Percentiles rank a stretch among this genome's conserved stretches.
Evolutionary conservation across 2,113 vertebrate genomes (phyloP).

Genomic region (Pachypanchax playfairii): DNA sequence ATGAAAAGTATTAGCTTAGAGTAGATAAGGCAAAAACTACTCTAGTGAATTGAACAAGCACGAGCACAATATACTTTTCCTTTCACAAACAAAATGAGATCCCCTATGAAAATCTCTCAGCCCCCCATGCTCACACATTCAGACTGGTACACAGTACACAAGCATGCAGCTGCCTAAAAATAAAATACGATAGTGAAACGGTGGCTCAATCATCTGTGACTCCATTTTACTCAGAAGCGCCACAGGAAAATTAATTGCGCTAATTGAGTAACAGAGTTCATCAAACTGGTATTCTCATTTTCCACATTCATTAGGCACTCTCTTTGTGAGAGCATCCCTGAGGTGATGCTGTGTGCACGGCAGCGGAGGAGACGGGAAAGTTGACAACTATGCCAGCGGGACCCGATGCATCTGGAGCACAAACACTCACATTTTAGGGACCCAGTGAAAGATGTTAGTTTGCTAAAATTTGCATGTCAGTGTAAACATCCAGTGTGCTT

Average conservation of each 20-base stretch:
- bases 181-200: constrained; percentile 66
- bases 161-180: constrained; percentile 53
- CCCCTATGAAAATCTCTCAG: background rate
- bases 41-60: constrained; percentile 37
- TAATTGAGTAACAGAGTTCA: constrained; percentile 91
- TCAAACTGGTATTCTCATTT: constrained; percentile 87
- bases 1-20: constrained; percentile 40
- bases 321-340: constrained; percentile 70
- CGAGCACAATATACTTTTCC: constrained; percentile 43
- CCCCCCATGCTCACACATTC: constrained; percentile 11
- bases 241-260: constrained; percentile 92
- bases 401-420: constrained; percentile 16
- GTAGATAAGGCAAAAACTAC: constrained; percentile 42
- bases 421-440: constrained; percentile 12
- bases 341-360: constrained; percentile 47
- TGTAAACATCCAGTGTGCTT: constrained; percentile 14
- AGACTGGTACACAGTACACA: background rate
- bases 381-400: constrained; percentile 29
- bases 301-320: constrained; percentile 86
- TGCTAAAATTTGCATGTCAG: constrained; percentile 7
- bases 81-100: constrained; percentile 51
- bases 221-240: constrained; percentile 83
- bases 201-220: constrained; percentile 80
- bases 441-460: constrained; percentile 14
- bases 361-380: constrained; percentile 36